Conservation (phyloP, 2,888 invertebrate genomes). For the Oscheius sp. region DNA sequence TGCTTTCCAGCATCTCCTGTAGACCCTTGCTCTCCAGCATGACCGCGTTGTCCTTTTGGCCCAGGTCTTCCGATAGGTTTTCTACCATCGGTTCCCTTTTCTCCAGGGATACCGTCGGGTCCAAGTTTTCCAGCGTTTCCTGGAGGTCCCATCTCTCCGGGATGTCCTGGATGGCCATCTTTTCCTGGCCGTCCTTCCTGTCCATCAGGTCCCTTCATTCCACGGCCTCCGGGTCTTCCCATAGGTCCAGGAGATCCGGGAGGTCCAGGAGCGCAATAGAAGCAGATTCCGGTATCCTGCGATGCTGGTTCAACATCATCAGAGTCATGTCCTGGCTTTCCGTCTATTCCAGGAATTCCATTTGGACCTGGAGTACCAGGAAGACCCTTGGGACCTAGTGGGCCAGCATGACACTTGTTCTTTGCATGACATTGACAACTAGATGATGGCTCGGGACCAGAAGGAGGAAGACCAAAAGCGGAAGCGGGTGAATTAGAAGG, state of each 20-base stretch:
- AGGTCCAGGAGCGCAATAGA: slow-evolving; percentile 44
- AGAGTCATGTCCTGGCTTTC: slow-evolving; percentile 47
- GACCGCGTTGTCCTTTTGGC: slow-evolving; percentile 62
- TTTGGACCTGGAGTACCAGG: slow-evolving; percentile 54
- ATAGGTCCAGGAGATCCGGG: slow-evolving; percentile 46
- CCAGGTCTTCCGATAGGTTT: slow-evolving; percentile 67
- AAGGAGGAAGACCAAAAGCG: slow-evolving; percentile 48
- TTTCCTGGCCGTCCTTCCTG: slow-evolving; percentile 56
- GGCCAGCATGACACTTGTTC: slow-evolving; percentile 66
- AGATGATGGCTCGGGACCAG: slow-evolving; percentile 46
- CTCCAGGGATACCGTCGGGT: slow-evolving; percentile 57
- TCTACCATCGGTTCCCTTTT: slow-evolving; percentile 65
- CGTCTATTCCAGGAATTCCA: slow-evolving; percentile 49
- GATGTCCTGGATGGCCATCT: slow-evolving; percentile 63
- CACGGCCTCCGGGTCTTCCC: slow-evolving; percentile 50
- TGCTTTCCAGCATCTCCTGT: slow-evolving; percentile 47
- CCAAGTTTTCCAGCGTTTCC: slow-evolving; percentile 56
- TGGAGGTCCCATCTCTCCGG: slow-evolving; percentile 57
- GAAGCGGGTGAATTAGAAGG: slow-evolving; percentile 34
- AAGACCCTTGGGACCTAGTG: slow-evolving; percentile 57
- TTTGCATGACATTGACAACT: slow-evolving; percentile 53
- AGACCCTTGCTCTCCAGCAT: slow-evolving; percentile 44
- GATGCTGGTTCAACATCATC: slow-evolving; percentile 62
- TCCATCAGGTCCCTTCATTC: slow-evolving; percentile 58
- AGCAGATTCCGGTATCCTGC: slow-evolving; percentile 60